Evolutionary conservation across 2,797 vertebrate species (phyloP), one percentile per base, ranked within the genome.

Genomic region (Enteromius viviparus): DNA sequence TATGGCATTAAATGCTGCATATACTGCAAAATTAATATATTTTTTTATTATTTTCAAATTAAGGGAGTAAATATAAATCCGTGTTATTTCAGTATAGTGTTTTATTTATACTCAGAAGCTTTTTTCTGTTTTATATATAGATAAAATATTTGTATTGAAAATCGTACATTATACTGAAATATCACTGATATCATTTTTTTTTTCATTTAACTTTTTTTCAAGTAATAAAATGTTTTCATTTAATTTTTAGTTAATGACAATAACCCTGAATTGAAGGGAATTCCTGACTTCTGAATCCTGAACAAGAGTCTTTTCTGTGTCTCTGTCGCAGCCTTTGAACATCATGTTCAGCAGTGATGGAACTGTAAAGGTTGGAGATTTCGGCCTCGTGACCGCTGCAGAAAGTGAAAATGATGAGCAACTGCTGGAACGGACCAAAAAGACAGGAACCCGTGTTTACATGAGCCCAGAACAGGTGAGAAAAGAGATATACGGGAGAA

Each of bases 391-490:
- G 81, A 96, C 96, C n/a, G 86, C 87, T 26, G 87, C 89, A 81
- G 68, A 82, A 0, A 77, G 76, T 49, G 87, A 90, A 0, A 83
- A 88, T 58, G 88, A 88, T 58, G 87, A 84, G 5, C 89, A 40
- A 34, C n/a, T 80, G 55, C 6, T 87, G 5, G 85, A 91, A 9
- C 93, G 94, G 84, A 95, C 95, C 0, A 71, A 14, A 34, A 0
- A 1, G 1, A 89, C 0, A 64, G 97, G 97, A 92, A 98, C 97
- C 2, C 2, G 0, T 0, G 42, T 1, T 0, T 98, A 98, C 81
- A 98, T 98, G 97, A 96, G 96, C 68, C 97, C 97, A 82, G 97
- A 98, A 89, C 97, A 98, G 93, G 97, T 97, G 88, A 93, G 40
- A 42, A 10, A 10, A 42, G 40, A 42, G 40, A 40, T 8, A 9